Evolutionary conservation across 2,888 invertebrate genomes (phyloP), one percentile per base, ranked within the genome.

Genomic region (Oscheius sp.): DNA sequence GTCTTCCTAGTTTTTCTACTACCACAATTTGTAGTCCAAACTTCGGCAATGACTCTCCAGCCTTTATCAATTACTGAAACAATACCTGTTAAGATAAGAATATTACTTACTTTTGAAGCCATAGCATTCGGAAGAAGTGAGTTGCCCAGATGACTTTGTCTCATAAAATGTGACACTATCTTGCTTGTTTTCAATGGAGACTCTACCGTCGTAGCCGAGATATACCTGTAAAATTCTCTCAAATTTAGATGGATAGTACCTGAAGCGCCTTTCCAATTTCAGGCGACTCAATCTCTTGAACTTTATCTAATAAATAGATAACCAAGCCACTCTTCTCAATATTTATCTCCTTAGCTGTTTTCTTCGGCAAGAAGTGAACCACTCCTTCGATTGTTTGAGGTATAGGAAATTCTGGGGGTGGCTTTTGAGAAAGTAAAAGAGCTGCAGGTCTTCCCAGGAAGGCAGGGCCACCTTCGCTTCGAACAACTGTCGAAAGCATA

Each of bases 191-290:
- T 79, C 77, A 28, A 84, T 75, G 12, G 73, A 74, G 0, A 84
- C 68, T 22, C 72, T 69, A 6, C 84, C 84, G 64, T 84, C 81
- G 63, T 76, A 80, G 3, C 84, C 83, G 57, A 84, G 80, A 62
- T 82, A 82, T 0, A 75, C 70, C 73, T 73, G 8, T 50, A 68
- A 44, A 59, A 41, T 38, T 2, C 36, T 51, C 3, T 5, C 33
- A 32, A 32, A 17, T 30, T 9, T 14, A 28, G 20, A 2, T 9
- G 30, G 20, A 49, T 41, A 12, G 2, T 14, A 75, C 80, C 71
- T 80, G 75, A 14, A 78, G 36, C n/a, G 74, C 68, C 24, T 78
- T 67, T 8, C 70, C 62, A 4, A 78, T 72, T 41, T 67, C 64
- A 1, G 78, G 78, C 0, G 80, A 78, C 20, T 77, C 78, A 24